These are phyloP conservation scores for Setophaga petechia DNA, from an alignment of 2,113 vertebrate genomes.

Conservation along the genomic window DNA sequence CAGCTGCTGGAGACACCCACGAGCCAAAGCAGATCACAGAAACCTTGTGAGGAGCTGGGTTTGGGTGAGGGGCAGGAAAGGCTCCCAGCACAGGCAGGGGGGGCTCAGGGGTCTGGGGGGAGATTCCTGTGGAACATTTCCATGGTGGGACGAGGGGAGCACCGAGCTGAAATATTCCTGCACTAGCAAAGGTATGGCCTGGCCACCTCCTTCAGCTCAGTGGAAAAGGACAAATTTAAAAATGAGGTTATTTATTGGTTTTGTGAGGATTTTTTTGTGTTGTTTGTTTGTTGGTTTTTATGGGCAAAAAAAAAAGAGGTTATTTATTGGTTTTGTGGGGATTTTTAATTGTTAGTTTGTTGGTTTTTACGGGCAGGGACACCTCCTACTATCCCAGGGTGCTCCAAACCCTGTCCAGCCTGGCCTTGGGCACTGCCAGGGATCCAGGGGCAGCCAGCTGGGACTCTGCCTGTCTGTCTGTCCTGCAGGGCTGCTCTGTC, in stretches of 20 bases:
- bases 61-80: not conserved
- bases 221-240: not conserved
- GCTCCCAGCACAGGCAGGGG: not conserved
- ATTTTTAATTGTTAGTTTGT: too few species aligned
- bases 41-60: not conserved
- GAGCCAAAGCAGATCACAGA: not conserved
- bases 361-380: not conserved
- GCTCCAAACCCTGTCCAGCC: not conserved
- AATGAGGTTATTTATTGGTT: too few species aligned
- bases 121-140: rapidly evolving
- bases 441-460: not conserved
- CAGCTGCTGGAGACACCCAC: not conserved
- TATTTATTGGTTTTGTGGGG: not conserved
- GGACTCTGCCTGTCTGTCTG: not conserved
- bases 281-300: too few species aligned
- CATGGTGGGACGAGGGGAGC: rapidly evolving
- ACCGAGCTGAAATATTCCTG: not conserved
- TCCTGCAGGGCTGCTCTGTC: too few species aligned
- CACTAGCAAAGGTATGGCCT: not conserved
- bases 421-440: not conserved
- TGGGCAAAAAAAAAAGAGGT: too few species aligned
- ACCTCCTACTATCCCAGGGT: rapidly evolving
- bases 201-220: not conserved
- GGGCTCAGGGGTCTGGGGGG: not conserved
- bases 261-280: not conserved